Evolutionary conservation across 2,113 vertebrate genomes (phyloP).

Genomic region (Vulpes lagopus): DNA sequence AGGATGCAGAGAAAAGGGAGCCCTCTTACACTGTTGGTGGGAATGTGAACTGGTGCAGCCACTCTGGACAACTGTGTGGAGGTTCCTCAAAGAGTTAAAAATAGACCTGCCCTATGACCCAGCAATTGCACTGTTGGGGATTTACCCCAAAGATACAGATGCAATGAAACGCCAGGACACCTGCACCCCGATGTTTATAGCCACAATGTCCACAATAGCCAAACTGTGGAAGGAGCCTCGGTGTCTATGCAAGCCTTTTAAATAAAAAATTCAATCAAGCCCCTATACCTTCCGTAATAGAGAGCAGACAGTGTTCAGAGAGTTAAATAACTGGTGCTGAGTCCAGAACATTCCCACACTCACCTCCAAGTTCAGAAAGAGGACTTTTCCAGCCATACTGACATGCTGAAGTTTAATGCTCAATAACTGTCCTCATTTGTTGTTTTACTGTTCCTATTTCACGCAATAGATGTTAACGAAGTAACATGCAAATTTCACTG

Average conservation of each 20-base stretch:
- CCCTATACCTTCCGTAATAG: neutral
- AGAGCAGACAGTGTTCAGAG: neutral
- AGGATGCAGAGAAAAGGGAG: no score
- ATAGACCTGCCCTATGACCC: no score
- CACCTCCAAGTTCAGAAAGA: neutral
- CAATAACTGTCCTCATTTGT: neutral
- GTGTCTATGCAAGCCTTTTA: neutral
- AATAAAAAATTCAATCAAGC: neutral
- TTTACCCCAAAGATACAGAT: no score
- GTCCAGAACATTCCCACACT: neutral
- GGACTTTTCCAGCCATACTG: neutral
- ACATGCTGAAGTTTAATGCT: constrained; percentile 30
- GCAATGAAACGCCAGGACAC: no score
- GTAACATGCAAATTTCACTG: neutral
- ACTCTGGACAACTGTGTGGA: no score
- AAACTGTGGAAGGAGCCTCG: no score
- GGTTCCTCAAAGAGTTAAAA: no score
- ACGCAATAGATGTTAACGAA: neutral
- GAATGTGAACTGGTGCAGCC: no score
- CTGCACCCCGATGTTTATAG: no score
- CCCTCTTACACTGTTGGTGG: no score
- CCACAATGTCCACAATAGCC: no score
- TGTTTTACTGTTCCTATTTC: neutral
- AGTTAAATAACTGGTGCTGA: neutral
- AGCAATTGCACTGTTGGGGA: no score